Percentiles rank a stretch among this genome's conserved stretches.
Conservation (phyloP, 2,888 invertebrate species). For the Mesorhabditis sp. region DNA sequence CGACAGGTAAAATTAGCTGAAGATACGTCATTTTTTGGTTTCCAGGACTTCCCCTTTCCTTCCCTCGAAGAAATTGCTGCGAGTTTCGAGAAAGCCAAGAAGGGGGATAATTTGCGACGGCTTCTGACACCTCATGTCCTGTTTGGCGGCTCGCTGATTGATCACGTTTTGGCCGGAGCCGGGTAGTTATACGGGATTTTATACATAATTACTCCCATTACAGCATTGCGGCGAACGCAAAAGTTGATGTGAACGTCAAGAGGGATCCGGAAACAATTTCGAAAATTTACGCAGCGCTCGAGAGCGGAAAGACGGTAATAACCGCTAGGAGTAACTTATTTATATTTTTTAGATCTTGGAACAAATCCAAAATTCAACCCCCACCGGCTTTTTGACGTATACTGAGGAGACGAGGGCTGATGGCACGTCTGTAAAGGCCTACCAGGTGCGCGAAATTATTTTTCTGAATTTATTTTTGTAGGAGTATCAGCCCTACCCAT, state of each 20-base stretch:
- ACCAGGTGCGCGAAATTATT: constrained; percentile 16
- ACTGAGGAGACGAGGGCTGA: constrained; percentile 64
- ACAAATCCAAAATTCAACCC: constrained; percentile 63
- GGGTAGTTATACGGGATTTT: constrained; percentile 60
- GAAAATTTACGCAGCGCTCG: background rate
- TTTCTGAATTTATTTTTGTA: constrained; percentile 65
- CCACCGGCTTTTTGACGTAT: constrained; percentile 73
- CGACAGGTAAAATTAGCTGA: background rate
- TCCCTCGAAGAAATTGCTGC: constrained; percentile 25
- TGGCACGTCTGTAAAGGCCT: constrained; percentile 21
- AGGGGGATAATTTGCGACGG: constrained; percentile 20
- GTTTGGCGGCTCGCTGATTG: constrained; percentile 85
- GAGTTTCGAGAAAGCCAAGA: constrained; percentile 33
- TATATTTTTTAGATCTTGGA: constrained; percentile 63
- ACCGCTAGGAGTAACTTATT: background rate
- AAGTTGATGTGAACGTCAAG: constrained; percentile 10
- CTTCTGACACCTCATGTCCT: constrained; percentile 59
- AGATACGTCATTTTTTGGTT: background rate
- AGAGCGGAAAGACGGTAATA: background rate
- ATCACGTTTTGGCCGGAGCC: constrained; percentile 76
- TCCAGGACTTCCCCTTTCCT: constrained; percentile 22
- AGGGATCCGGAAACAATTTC: constrained; percentile 5
- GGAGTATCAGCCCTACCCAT: constrained; percentile 88
- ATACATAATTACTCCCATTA: too few species aligned
- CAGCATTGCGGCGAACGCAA: background rate